Evolutionary conservation across 1,140 invertebrate genomes (phyloP), one percentile per base, ranked within the genome.

Genomic region (Coptotermes formosanus): DNA sequence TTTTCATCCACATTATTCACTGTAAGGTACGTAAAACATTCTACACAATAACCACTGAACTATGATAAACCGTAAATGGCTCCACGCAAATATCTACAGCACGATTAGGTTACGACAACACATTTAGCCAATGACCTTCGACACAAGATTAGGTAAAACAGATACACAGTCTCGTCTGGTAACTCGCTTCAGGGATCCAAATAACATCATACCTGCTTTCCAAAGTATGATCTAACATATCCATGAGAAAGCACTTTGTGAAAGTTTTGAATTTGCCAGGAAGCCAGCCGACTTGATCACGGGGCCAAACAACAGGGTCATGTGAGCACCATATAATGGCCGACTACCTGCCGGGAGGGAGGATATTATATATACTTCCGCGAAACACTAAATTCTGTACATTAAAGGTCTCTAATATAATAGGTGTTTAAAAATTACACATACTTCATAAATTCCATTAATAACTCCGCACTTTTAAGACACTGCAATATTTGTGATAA

Each of bases 281-380:
- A 85, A 88, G 43, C 84, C 75, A 48, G 55, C 85, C 59, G 83
- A 82, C 44, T 59, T 88, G 87, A 87, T 88, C 88, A 88, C 88
- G 88, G 88, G 88, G 86, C 83, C 88, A 88, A 88, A 88, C 88
- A 88, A 88, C 87, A 88, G 86, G 87, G 88, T 88, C 88, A 88
- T 88, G 88, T 88, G 88, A 88, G 88, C 82, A 86, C 85, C 69
- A 87, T 86, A 52, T 86, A 86, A 83, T 86, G 86, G 86, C 82
- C 44, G 82, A 44, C 82, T 84, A 82, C 12, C 82, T 82, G 23
- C 43, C 44, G 55, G 48, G 59, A 7, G 85, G 75, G 85, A 45
- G 64, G 82, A 43, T 44, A 14, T 83, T 75, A 4, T 75, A 75
- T 30, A 75, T 75, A 75, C 25, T 30, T 75, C 64, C 64, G 64